Conservation (phyloP, 2,888 invertebrate genomes). For the Drosophila austrosaltans region DNA sequence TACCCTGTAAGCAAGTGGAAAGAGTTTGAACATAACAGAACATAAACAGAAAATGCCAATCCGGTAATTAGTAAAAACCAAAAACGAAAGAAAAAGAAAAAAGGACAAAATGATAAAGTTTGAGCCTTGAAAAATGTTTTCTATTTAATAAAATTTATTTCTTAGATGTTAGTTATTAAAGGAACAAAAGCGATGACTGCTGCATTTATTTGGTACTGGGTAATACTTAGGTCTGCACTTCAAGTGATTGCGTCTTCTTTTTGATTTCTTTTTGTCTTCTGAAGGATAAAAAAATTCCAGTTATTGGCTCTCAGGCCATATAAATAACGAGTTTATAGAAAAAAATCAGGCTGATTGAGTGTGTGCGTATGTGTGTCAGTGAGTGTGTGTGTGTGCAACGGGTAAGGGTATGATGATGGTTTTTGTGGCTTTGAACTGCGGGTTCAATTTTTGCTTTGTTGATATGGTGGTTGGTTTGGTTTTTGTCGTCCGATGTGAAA, state of each 20-base stretch:
- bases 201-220: no score
- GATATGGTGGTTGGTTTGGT: background rate
- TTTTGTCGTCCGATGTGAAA: background rate
- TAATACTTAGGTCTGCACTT: no score
- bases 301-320: conserved; percentile 6
- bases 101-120: no score
- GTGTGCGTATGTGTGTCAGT: background rate
- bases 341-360: background rate
- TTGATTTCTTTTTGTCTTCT: background rate
- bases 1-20: background rate
- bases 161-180: no score
- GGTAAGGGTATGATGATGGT: background rate
- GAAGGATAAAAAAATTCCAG: background rate
- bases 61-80: no score
- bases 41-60: no score
- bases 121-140: no score
- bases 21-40: background rate
- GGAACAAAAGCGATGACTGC: no score
- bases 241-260: background rate
- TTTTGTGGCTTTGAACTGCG: conserved; percentile 3
- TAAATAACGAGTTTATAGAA: conserved; percentile 5
- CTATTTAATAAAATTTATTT: no score
- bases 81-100: no score
- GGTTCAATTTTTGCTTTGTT: background rate
- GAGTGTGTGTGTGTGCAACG: background rate